These are phyloP conservation scores for Corbicula japonica DNA, from an alignment of 2,888 invertebrate species.

Conservation along the genomic window DNA sequence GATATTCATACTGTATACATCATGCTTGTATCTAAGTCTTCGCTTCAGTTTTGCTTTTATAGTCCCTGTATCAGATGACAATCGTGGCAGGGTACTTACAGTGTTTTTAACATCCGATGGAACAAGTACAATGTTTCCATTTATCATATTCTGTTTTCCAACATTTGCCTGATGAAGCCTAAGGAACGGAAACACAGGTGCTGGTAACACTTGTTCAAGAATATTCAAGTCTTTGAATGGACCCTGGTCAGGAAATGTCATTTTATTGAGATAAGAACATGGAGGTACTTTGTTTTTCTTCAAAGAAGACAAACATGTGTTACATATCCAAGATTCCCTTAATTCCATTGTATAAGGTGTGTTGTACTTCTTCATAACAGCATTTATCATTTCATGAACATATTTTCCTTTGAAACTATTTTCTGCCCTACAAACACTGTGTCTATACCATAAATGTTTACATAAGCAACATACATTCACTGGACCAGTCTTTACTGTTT, in stretches of 20 bases:
- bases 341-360: neutral
- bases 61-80: constrained; percentile 37
- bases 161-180: constrained; percentile 49
- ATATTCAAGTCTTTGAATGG: constrained; percentile 37
- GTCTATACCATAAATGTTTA: constrained; percentile 45
- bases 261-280: constrained; percentile 44
- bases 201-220: constrained; percentile 54
- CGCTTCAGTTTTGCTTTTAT: constrained; percentile 59
- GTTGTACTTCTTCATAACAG: constrained; percentile 20
- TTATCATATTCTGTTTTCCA: constrained; percentile 47
- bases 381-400: constrained; percentile 14
- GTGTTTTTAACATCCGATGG: constrained; percentile 59
- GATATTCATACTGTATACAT: constrained; percentile 53
- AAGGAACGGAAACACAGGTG: constrained; percentile 57
- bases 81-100: constrained; percentile 48
- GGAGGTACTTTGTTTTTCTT: constrained; percentile 57
- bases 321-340: constrained; percentile 53
- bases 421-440: constrained; percentile 14
- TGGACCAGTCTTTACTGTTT: constrained; percentile 39
- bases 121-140: constrained; percentile 63
- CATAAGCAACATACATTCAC: constrained; percentile 50
- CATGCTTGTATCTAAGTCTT: constrained; percentile 57
- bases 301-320: constrained; percentile 54
- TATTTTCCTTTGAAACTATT: constrained; percentile 1
- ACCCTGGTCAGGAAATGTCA: constrained; percentile 44